Evolutionary conservation across 1,140 invertebrate species (phyloP), one percentile per base, ranked within the genome.

Genomic region (Penaeus japonicus): DNA sequence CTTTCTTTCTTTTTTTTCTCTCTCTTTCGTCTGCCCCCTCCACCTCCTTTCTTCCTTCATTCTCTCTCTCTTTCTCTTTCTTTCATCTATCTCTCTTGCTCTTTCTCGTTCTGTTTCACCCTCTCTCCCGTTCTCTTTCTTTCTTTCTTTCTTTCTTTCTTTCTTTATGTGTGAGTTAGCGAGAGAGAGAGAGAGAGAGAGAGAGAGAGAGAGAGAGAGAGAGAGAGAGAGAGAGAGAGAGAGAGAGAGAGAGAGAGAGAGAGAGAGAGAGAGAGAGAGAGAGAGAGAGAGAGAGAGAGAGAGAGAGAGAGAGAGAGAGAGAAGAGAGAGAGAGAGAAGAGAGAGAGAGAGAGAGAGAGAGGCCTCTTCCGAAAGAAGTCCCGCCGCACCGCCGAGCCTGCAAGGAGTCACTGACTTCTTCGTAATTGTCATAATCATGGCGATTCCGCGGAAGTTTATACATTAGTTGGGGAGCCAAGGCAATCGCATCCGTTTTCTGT

Each of bases 401-500:
- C 30, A 32, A 22, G 39, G 17, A 24, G 27, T 20, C 73, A 32
- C 0, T n/a, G 73, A 4, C 73, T 77, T 32, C 73, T 77, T 35
- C 73, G 22, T 77, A 86, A 86, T 86, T 79, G 55, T 78, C 75
- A 86, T 86, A 86, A 86, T 79, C 78, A 79, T n/a, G 27, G 18
- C 1, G 73, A 62, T 22, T 39, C 22, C 35, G 57, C 20, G 27
- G 75, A 87, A 87, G 85, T 87, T 86, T 87, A 87, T 79, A 87
- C 85, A 87, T 87, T 87, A 79, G 53, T 87, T 79, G 57, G 59
- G 85, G 77, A 30, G 27, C 18, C 55, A 32, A 17, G 85, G 85
- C 77, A 87, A 87, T 87, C 85, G 32, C 85, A 32, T 87, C 77
- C 77, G 73, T 87, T 87, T 80, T 81, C 85, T 87, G 80, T 80